Base-by-base conservation (phyloP, 2,888 invertebrate genomes). In the Lysandra bellargus region DNA sequence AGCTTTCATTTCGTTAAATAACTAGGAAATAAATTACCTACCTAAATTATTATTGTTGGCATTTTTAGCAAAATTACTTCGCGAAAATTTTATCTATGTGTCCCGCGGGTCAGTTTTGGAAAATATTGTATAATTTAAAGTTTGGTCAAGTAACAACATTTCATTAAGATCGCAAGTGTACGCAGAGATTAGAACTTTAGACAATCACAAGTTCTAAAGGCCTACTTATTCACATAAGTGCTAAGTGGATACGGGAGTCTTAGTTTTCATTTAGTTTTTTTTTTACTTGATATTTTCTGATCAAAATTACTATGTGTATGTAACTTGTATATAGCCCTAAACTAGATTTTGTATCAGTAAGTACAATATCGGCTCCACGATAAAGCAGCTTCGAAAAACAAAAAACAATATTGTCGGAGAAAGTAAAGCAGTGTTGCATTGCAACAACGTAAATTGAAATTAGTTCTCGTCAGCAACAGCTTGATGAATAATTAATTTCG, bases 401-500 rank as follows among this genome's bases (percentile, higher is more conserved):
- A 17, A 57, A 57, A 64, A 30, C 64, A 30, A 30, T 23, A 1
- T 23, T 30, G 30, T 30, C 49, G n/a, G 23, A 30, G 49, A 44
- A 75, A 23, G 75, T 12, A 75, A 75, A 75, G 1, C 75, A 0
- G 49, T 49, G 23, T 12, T 33, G 14, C 33, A 53, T 76, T 76
- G 57, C 76, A 76, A 76, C 57, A 76, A 30, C 1, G 33, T 44
- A 9, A 73, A 49, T 44, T 75, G 14, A 57, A 76, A 76, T 76
- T 14, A 53, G 49, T 76, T 53, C 57, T 23, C 49, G 17, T 23
- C 44, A 23, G 75, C 30, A 53, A 79, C 74, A 61, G 17, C 44
- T 30, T 79, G 74, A 74, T 61, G 60, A 74, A 78, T 79, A 80
- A 80, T 81, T 80, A 81, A 75, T 78, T 49, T 60, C 40, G 76